Base-by-base conservation (phyloP, 2,888 invertebrate species). In the Linyphia triangularis region DNA sequence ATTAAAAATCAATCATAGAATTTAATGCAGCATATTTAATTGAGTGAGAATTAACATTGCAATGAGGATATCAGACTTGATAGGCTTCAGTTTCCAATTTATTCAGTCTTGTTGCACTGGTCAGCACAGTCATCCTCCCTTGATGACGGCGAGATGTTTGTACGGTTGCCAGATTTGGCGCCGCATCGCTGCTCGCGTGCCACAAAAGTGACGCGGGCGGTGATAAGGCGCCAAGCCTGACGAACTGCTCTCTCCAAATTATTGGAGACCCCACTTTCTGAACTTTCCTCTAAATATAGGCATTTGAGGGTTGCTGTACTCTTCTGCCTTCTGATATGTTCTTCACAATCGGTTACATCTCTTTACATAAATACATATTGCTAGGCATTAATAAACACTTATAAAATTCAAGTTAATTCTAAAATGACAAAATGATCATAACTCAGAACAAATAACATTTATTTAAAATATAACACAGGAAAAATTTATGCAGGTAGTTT, bases 101-200 rank as follows among this genome's bases (percentile, higher is more conserved):
- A 1, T 43, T 43, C 10, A 43, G 43, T 0, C 43, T 43, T 1
- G 1, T 43, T 43, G 16, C 10, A n/a, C n/a, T n/a, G n/a, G n/a
- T n/a, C n/a, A n/a, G n/a, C n/a, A n/a, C n/a, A n/a, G n/a, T n/a
- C n/a, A n/a, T n/a, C n/a, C n/a, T n/a, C n/a, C n/a, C n/a, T n/a
- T n/a, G n/a, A n/a, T 9, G 19, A 16, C 30, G 24, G 57, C 67
- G 13, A 2, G 85, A 72, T 78, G 85, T 72, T 85, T 30, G 85
- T 85, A 85, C 85, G 85, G 85, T 85, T 85, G 85, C 85, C 85
- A 85, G 85, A 85, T 78, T 85, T 85, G 85, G 85, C 78, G 85
- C 85, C 85, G 78, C 85, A 85, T 85, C 85, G 85, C 85, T 85
- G 85, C 85, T 85, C 85, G 85, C 85, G 85, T 72, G 78, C 37